Evolutionary conservation across 2,888 invertebrate genomes (phyloP).

Genomic region (Ophion ventricosus): DNA sequence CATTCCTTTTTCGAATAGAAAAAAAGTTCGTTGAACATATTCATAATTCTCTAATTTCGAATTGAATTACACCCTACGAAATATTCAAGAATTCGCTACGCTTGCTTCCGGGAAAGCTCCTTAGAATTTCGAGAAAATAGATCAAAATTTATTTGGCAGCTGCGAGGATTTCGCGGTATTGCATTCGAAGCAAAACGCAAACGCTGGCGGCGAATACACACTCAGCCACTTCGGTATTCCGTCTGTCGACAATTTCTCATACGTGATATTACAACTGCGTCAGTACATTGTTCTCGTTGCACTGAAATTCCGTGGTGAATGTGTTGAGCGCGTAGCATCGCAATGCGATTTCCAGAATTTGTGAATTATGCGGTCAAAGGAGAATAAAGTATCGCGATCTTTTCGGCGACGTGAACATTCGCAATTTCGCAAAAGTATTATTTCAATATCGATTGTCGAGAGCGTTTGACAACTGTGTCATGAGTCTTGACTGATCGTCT

Average conservation of each 20-base stretch:
- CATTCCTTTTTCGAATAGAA: neutral
- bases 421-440: neutral
- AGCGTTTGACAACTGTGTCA: neutral
- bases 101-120: neutral
- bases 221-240: neutral
- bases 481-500: neutral
- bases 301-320: neutral
- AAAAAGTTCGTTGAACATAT: neutral
- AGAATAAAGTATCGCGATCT: neutral
- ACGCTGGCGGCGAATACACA: neutral
- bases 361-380: neutral
- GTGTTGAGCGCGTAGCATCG: neutral
- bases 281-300: neutral
- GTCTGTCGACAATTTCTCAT: constrained; percentile 2
- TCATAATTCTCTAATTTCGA: neutral
- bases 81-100: neutral
- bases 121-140: neutral
- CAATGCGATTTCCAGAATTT: neutral
- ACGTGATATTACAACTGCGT: neutral
- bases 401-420: neutral
- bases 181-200: neutral
- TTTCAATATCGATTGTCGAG: neutral
- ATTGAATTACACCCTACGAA: neutral
- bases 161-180: neutral
- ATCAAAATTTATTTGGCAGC: neutral